Conservation (phyloP, 2,888 invertebrate genomes). For the Nineta flava region DNA sequence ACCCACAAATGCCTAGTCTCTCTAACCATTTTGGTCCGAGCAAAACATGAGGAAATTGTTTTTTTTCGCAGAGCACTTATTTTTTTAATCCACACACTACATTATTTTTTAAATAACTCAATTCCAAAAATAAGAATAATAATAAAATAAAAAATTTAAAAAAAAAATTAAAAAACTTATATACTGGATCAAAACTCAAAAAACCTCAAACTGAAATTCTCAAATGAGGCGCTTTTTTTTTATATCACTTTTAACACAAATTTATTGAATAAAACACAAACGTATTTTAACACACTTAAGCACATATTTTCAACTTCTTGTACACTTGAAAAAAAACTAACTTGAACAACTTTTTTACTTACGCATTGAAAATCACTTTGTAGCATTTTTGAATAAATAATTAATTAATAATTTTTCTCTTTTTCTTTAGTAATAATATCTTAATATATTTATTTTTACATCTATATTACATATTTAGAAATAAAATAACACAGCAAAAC, state of each 20-base stretch:
- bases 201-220: too few species aligned
- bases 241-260: too few species aligned
- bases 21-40: conserved; percentile 98
- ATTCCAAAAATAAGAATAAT: neutral
- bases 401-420: too few species aligned
- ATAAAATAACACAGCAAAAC: conserved; percentile 6
- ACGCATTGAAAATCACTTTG: too few species aligned
- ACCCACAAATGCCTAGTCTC: conserved; percentile 99
- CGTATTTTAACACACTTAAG: conserved; percentile 7
- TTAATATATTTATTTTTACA: too few species aligned
- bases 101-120: conserved; percentile 12
- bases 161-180: neutral
- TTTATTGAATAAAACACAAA: too few species aligned
- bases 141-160: neutral
- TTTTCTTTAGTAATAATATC: too few species aligned
- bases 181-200: too few species aligned
- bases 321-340: conserved; percentile 11
- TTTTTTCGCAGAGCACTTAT: conserved; percentile 31
- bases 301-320: conserved; percentile 14
- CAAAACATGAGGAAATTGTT: conserved; percentile 77
- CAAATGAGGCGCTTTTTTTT: too few species aligned
- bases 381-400: too few species aligned
- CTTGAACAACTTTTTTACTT: neutral
- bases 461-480: too few species aligned
- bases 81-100: conserved; percentile 13